Evolutionary conservation across 2,888 invertebrate species (phyloP), one percentile per base, ranked within the genome.

Genomic region (Oxytorus armatus): DNA sequence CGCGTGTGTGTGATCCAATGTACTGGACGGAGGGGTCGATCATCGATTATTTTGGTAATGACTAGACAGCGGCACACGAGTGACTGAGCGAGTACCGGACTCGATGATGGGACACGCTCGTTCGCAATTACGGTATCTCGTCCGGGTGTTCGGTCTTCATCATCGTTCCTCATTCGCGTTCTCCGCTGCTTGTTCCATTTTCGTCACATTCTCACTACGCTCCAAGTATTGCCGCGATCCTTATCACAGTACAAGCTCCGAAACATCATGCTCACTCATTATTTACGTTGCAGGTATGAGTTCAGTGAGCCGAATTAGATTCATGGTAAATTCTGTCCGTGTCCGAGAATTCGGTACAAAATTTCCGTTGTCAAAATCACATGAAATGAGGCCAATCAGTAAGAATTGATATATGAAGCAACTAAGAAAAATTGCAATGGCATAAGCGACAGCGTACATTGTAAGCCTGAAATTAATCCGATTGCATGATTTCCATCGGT

Each of bases 81-180:
- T 77, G 63, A 66, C 81, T 44, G 73, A 72, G 73, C 68, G 79
- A 73, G 79, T 70, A 70, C 70, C 68, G 74, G 77, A 83, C 75
- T 77, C 79, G 82, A 83, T 81, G 84, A 85, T 85, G 83, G 83
- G 81, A 82, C 84, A 78, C 76, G 84, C 81, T 80, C 79, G 72
- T 68, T 59, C 82, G 82, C 82, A 83, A 85, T 85, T 82, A 83
- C 79, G 83, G 77, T 74, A 79, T 85, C 82, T 83, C 79, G 78
- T 81, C 79, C 82, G 75, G 72, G 83, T 84, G 77, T 77, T 61
- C 49, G 51, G 47, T 69, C 72, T 23, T 63, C 75, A 77, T 57
- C 18, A 53, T 73, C 59, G 79, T 77, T 79, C 77, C 65, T 66
- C 55, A 61, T 66, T 69, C 73, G 36, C 68, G 39, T 68, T 55